Evolutionary conservation across 53 echinoderm and acorn worm species (phyloP), one percentile per base, ranked within the genome.

Genomic region (Luidia sarsii): DNA sequence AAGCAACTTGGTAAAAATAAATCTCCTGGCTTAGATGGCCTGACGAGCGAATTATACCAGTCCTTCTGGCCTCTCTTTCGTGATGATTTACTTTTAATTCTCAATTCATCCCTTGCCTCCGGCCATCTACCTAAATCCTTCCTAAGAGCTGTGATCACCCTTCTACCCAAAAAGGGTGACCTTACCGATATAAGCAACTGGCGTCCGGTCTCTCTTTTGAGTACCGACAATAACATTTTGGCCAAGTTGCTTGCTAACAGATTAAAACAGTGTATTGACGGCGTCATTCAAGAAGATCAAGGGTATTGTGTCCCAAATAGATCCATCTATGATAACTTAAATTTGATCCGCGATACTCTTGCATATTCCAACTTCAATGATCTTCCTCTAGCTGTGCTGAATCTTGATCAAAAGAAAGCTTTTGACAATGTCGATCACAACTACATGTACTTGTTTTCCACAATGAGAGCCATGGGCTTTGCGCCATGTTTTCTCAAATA

Each of bases 161-260:
- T n/a, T n/a, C n/a, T n/a, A n/a, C n/a, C n/a, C n/a, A n/a, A n/a
- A n/a, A n/a, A n/a, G n/a, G n/a, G n/a, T n/a, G n/a, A n/a, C n/a
- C n/a, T n/a, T n/a, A n/a, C n/a, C n/a, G n/a, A n/a, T n/a, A n/a
- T n/a, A n/a, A n/a, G n/a, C n/a, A n/a, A n/a, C n/a, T n/a, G n/a
- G n/a, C n/a, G n/a, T 20, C 85, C 85, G 3, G 72, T 85, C n/a
- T n/a, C n/a, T n/a, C n/a, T n/a, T n/a, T n/a, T n/a, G n/a, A n/a
- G n/a, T n/a, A n/a, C n/a, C n/a, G 85, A 85, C 20, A 62, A 63
- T 34, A 64, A 85, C 63, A 57, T 85, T 9, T 43, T 74, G 11
- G 48, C 70, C 6, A 83, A 83, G 34, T 18, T 52, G 11, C 48
- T 83, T n/a, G n/a, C n/a, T n/a, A n/a, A n/a, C n/a, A n/a, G n/a